Evolutionary conservation across 2,888 invertebrate species (phyloP), one percentile per base, ranked within the genome.

Genomic region (Melinaea marsaeus): DNA sequence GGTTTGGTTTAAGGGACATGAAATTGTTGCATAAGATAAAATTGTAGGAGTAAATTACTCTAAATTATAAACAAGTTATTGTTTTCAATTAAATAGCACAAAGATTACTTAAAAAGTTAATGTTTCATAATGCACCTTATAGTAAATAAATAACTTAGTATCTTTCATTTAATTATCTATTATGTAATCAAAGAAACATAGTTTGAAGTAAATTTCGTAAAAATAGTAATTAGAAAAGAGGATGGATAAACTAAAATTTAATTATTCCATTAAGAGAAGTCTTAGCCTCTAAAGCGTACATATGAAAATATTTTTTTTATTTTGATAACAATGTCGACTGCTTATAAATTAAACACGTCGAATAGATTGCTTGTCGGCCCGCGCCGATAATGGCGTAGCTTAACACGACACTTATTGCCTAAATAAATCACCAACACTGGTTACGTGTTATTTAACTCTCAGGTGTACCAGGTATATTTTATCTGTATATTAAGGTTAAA

Each of bases 351-450:
- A 60, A 47, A 64, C 63, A 65, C 68, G 71, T 65, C 4, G 56
- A 55, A 69, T 71, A 66, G 71, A 71, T 76, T 73, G 71, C 72
- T 72, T 74, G 78, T 72, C 71, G 74, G 71, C 71, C 72, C 72
- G 61, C 67, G 71, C 77, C 83, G 79, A 84, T 85, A 85, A 86
- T 82, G 79, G 83, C 74, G 73, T 70, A 77, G 80, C 78, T 81
- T 80, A 84, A 85, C 86, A 85, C 82, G 86, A 85, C 86, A 82
- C 85, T 86, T 86, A 87, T 88, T 88, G 82, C 84, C 79, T 76
- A 84, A 84, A 86, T 87, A 86, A 87, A 87, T 88, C 86, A 55
- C 56, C 55, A 61, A 59, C 67, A 62, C 58, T 58, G 61, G 65
- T 65, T 67, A 63, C 63, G 48, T 67, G 63, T 65, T 67, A 59